Conservation (phyloP, 92 coral and sea anemone species). For the Scolanthus callimorphus region DNA sequence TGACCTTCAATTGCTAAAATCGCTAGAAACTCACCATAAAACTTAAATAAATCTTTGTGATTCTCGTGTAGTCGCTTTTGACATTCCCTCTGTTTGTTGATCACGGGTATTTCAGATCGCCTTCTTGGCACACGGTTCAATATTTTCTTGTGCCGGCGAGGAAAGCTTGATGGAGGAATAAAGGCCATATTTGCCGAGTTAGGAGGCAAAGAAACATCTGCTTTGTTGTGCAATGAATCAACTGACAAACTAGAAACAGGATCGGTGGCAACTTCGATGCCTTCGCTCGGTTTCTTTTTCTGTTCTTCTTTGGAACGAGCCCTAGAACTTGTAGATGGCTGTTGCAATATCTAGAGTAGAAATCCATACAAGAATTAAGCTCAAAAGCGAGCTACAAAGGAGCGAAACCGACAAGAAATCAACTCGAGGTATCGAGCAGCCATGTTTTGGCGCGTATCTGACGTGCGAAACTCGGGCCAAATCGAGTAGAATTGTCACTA, state of each 20-base stretch:
- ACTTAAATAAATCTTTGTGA: constrained; percentile 65
- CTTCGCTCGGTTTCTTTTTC: constrained; percentile 89
- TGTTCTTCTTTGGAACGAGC: constrained; percentile 89
- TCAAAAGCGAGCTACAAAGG: not conserved
- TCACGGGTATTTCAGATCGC: constrained; percentile 53
- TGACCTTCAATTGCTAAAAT: too few relatives aligned
- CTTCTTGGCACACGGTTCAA: constrained; percentile 40
- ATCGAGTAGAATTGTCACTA: not conserved
- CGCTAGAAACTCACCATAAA: constrained; percentile 87
- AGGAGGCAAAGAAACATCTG: constrained; percentile 81
- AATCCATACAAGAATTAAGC: not conserved
- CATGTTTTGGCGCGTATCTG: too few relatives aligned
- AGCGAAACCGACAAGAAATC: not conserved
- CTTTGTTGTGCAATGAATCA: constrained; percentile 33
- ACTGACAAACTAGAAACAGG: constrained; percentile 32
- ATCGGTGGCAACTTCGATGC: constrained; percentile 51
- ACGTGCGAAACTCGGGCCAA: too few relatives aligned
- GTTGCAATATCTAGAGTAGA: constrained; percentile 83
- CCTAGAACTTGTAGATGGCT: constrained; percentile 99
- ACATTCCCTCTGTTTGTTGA: constrained; percentile 65
- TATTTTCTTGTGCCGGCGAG: constrained; percentile 66
- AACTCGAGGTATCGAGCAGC: not conserved
- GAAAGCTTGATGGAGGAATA: constrained; percentile 55
- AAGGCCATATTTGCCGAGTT: constrained; percentile 69
- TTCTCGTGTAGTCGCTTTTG: constrained; percentile 51